These are phyloP conservation scores for Tautogolabrus adspersus DNA, from an alignment of 2,113 vertebrate genomes.

Conservation along the genomic window DNA sequence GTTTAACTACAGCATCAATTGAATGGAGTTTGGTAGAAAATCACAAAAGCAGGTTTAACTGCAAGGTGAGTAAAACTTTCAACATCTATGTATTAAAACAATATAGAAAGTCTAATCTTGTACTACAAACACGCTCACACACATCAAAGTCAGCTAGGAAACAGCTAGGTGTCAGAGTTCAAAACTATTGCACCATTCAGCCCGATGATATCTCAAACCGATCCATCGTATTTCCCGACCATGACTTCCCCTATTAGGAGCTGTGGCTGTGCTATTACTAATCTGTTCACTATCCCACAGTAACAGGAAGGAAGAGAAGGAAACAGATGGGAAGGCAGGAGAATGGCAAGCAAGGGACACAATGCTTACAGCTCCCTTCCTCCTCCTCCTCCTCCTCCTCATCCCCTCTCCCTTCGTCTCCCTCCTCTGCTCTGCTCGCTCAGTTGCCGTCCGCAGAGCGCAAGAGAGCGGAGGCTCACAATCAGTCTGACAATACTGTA, in stretches of 20 bases:
- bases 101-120: not conserved
- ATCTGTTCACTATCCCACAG: slow-evolving; percentile 76
- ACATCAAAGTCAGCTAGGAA: slow-evolving; percentile 73
- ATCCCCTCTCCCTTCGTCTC: slow-evolving; percentile 67
- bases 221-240: slow-evolving; percentile 75
- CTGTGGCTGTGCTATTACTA: slow-evolving; percentile 62
- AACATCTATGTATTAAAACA: slow-evolving; percentile 8
- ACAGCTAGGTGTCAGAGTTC: slow-evolving; percentile 78
- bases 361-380: slow-evolving; percentile 83
- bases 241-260: slow-evolving; percentile 80
- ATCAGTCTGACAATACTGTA: slow-evolving; percentile 86
- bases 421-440: slow-evolving; percentile 56
- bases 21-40: not conserved
- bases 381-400: slow-evolving; percentile 71
- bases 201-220: slow-evolving; percentile 77
- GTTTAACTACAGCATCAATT: not conserved
- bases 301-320: slow-evolving; percentile 88
- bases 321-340: slow-evolving; percentile 87
- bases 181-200: slow-evolving; percentile 79
- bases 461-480: slow-evolving; percentile 79
- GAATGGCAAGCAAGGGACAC: slow-evolving; percentile 81
- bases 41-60: no score
- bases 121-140: slow-evolving; percentile 14
- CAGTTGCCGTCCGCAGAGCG: slow-evolving; percentile 59
- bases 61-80: not conserved